Evolutionary conservation across 2,113 vertebrate species (phyloP).

Genomic region (Syngnathus floridae): DNA sequence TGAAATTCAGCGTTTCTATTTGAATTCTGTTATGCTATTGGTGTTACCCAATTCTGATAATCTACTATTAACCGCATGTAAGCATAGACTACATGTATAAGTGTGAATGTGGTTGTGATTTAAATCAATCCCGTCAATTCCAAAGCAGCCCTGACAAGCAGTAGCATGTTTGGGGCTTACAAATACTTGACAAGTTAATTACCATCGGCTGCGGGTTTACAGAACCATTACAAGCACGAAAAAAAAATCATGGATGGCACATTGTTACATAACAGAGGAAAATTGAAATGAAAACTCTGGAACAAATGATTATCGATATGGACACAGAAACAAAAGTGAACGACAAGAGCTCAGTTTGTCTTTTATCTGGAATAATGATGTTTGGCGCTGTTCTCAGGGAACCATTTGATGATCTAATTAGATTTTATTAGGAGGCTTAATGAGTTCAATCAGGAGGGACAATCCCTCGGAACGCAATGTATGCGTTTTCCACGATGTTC

Average conservation of each 20-base stretch:
- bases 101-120: constrained; percentile 16
- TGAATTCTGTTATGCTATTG: constrained; percentile 25
- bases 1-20: not conserved
- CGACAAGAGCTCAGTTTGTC: constrained; percentile 7
- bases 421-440: constrained; percentile 7
- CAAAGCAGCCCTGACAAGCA: constrained; percentile 18
- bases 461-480: not conserved
- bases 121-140: constrained; percentile 24
- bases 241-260: constrained; percentile 55
- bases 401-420: constrained; percentile 2
- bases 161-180: constrained; percentile 30
- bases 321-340: constrained; percentile 29
- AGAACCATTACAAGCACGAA: constrained; percentile 33
- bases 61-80: constrained; percentile 8
- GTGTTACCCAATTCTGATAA: not conserved
- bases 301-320: constrained; percentile 20
- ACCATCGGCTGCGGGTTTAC: constrained; percentile 22
- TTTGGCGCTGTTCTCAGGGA: not conserved
- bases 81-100: constrained; percentile 9
- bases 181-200: constrained; percentile 36
- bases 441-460: not conserved
- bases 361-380: constrained; percentile 5
- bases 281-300: constrained; percentile 13
- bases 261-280: constrained; percentile 39
- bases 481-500: not conserved